Evolutionary conservation across 2,888 invertebrate genomes (phyloP), one percentile per base, ranked within the genome.

Genomic region (Chalcosyrphus nemorum): DNA sequence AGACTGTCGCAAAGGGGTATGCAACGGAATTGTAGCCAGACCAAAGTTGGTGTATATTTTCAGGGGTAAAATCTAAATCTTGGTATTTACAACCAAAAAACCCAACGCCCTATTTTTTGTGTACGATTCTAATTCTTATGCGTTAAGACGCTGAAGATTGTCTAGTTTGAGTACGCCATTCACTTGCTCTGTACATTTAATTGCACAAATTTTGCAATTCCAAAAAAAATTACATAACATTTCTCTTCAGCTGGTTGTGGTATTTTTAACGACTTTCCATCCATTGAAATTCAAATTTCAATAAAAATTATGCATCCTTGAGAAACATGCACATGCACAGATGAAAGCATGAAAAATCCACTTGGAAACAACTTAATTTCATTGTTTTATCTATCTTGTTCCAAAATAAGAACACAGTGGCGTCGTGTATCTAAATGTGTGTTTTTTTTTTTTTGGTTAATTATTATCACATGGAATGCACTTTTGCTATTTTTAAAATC

Each of bases 381-480:
- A 38, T 50, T 15, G 21, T 63, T 32, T 38, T 35, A 1, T n/a
- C 15, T 15, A 21, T 11, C 15, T 4, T 47, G n/a, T 57, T 47
- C 50, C 63, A 35, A 50, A 47, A 57, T 29, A 35, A 11, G 9
- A 5, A 4, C 19, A 43, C 27, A n/a, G n/a, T n/a, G 17, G 13
- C 24, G 41, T 27, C 24, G 7, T 41, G 17, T 4, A 19, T 4
- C 6, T 6, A 47, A 59, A 71, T 38, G 38, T 27, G 17, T 24
- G n/a, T n/a, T n/a, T n/a, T n/a, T n/a, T n/a, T n/a, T n/a, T n/a
- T n/a, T n/a, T 27, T 41, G 7, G 57, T 50, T 66, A 76, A 57
- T 66, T 76, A 61, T 43, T 76, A 59, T 52, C 50, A 21, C 21
- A 59, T 76, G 76, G 59, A 76, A 68, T 75, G 75, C 75, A 75